phyloP scores from a whole-genome alignment of 2,797 vertebrate genomes.

The Atherinosoma microstoma region DNA sequence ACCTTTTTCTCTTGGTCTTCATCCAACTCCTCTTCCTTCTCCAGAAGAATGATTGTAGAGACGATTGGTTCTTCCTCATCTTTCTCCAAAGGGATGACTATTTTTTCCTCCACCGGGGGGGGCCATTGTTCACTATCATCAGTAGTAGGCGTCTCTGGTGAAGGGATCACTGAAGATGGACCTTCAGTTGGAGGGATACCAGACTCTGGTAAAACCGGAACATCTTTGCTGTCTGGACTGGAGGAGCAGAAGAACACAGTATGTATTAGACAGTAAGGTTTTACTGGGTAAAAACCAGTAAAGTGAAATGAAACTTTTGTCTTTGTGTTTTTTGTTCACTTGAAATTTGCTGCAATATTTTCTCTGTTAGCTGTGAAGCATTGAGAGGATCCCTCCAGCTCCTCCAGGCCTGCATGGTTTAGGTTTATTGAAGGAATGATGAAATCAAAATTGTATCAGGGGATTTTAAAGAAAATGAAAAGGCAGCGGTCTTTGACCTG shows the following conservation, averaged over 20 bases:
- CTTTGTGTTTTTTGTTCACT: too few relatives aligned
- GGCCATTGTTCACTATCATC: slow-evolving; percentile 29
- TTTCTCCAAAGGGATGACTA: slow-evolving; percentile 87
- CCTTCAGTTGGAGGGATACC: slow-evolving; percentile 23
- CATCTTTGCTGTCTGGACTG: slow-evolving; percentile 60
- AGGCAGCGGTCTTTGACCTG: too few relatives aligned
- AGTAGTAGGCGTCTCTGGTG: slow-evolving; percentile 7
- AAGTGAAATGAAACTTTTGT: neutral
- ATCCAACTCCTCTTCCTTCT: slow-evolving; percentile 86
- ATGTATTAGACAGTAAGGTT: neutral
- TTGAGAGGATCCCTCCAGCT: too few relatives aligned
- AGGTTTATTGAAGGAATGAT: too few relatives aligned
- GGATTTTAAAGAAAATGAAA: too few relatives aligned
- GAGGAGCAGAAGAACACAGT: neutral
- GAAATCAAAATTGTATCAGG: too few relatives aligned
- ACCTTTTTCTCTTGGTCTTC: slow-evolving; percentile 76
- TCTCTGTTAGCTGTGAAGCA: too few relatives aligned
- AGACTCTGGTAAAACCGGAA: slow-evolving; percentile 31
- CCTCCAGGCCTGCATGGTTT: too few relatives aligned
- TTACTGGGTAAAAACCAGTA: neutral
- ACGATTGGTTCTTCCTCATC: slow-evolving; percentile 81
- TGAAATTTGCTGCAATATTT: too few relatives aligned
- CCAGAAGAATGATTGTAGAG: slow-evolving; percentile 87
- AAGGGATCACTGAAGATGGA: slow-evolving; percentile 1
- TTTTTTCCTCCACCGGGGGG: slow-evolving; percentile 78